Conservation (phyloP, 2,797 vertebrate genomes). For the Lutjanus campechanus region DNA sequence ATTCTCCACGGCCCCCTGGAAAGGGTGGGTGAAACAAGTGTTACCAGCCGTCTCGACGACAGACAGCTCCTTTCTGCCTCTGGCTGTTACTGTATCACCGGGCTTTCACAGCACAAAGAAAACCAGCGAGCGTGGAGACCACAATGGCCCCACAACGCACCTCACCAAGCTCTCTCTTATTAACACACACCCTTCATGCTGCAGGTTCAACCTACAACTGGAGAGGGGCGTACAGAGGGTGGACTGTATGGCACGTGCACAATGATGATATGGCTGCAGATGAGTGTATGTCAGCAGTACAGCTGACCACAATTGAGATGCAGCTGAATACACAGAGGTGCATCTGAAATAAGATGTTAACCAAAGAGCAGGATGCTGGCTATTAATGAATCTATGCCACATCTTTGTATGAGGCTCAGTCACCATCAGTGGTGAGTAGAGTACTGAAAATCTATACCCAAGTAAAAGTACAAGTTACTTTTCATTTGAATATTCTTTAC, state of each 20-base stretch:
- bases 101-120: constrained; percentile 84
- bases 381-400: constrained; percentile 1
- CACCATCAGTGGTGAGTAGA: too few species aligned
- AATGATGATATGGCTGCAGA: constrained; percentile 65
- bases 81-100: constrained; percentile 84
- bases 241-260: constrained; percentile 53
- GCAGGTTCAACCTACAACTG: constrained; percentile 72
- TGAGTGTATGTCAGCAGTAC: constrained; percentile 52
- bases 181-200: constrained; percentile 80
- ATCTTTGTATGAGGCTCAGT: constrained; percentile 20
- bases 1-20: constrained; percentile 83
- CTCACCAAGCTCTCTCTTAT: constrained; percentile 82
- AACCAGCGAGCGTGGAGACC: constrained; percentile 82
- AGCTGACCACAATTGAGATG: constrained; percentile 58
- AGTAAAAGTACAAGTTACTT: too few species aligned
- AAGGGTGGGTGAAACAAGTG: constrained; percentile 85
- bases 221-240: constrained; percentile 47
- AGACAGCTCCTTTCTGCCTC: constrained; percentile 91
- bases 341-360: constrained; percentile 46
- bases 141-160: constrained; percentile 74
- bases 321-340: constrained; percentile 66
- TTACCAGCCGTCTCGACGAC: constrained; percentile 88
- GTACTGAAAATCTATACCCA: too few species aligned
- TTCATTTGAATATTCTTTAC: too few species aligned
- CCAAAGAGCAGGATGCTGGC: constrained; percentile 21